A percentile compares a stretch with the other conserved stretches of the same genome.
These are phyloP conservation scores for Ceyx melanurus DNA, from an alignment of 2,113 vertebrate species.

Conservation along the genomic window DNA sequence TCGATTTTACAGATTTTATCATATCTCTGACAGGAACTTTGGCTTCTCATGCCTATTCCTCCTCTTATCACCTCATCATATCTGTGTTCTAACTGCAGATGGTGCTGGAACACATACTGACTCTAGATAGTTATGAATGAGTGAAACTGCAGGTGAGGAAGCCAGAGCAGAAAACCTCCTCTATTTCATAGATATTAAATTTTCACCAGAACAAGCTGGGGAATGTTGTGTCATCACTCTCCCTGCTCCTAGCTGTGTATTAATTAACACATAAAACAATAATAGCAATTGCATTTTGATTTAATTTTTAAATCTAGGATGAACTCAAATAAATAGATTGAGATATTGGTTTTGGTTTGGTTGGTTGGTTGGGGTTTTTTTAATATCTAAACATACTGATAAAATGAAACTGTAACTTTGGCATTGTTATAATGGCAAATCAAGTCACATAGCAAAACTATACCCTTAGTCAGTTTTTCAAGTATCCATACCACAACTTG, in stretches of 20 bases:
- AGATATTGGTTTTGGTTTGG: not conserved
- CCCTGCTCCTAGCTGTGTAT: not conserved
- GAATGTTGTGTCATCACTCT: not conserved
- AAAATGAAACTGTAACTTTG: not conserved
- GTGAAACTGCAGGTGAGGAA: not conserved
- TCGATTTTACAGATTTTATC: not conserved
- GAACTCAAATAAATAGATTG: not conserved
- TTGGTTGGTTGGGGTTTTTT: not conserved
- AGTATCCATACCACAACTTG: not conserved
- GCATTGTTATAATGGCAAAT: not conserved
- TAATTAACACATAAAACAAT: not conserved
- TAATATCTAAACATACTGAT: not conserved
- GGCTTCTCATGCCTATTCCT: not conserved
- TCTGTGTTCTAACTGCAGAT: conserved; percentile 13
- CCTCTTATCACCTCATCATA: not conserved
- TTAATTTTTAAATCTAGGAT: not conserved
- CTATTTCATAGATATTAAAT: not conserved
- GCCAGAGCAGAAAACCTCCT: not conserved
- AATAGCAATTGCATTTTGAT: not conserved
- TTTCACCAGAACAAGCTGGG: not conserved
- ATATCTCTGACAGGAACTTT: not conserved
- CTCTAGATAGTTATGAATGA: not conserved
- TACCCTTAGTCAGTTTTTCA: not conserved
- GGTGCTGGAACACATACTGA: not conserved
- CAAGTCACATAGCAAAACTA: not conserved